Conservation (phyloP, 1,140 invertebrate species). For the Penaeus indicus region DNA sequence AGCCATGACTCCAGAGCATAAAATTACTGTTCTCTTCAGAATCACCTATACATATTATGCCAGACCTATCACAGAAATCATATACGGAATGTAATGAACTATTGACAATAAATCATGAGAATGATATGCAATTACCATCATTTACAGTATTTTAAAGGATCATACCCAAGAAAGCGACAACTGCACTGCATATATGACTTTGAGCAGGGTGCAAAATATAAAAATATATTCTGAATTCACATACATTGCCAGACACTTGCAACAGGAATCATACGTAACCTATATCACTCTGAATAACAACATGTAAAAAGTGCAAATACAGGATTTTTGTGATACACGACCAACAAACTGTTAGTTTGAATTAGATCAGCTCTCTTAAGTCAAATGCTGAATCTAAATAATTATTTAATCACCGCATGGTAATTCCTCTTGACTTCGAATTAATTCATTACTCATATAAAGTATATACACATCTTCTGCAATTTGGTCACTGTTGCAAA, state of each 20-base stretch:
- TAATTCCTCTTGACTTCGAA: too few species aligned
- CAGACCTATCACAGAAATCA: conserved; percentile 29
- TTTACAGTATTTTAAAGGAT: neutral
- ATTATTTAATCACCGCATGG: neutral
- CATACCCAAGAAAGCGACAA: neutral
- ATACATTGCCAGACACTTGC: neutral
- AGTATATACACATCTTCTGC: too few species aligned
- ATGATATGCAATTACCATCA: neutral
- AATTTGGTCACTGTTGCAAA: too few species aligned
- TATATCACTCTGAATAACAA: conserved; percentile 17
- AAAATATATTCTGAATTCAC: conserved; percentile 28
- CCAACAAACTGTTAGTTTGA: neutral
- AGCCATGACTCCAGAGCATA: too few species aligned
- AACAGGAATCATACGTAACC: conserved; percentile 1
- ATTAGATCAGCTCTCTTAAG: neutral
- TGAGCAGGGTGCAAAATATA: conserved; percentile 20
- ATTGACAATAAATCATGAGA: neutral
- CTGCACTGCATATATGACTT: conserved; percentile 10
- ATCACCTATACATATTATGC: neutral
- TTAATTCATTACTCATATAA: too few species aligned
- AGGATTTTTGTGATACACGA: neutral
- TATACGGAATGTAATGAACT: conserved; percentile 18
- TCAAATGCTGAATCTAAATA: neutral
- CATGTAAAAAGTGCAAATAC: conserved; percentile 18
- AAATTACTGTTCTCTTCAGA: too few species aligned